Conservation (phyloP, 2,113 vertebrate genomes). For the Microtus oregoni region DNA sequence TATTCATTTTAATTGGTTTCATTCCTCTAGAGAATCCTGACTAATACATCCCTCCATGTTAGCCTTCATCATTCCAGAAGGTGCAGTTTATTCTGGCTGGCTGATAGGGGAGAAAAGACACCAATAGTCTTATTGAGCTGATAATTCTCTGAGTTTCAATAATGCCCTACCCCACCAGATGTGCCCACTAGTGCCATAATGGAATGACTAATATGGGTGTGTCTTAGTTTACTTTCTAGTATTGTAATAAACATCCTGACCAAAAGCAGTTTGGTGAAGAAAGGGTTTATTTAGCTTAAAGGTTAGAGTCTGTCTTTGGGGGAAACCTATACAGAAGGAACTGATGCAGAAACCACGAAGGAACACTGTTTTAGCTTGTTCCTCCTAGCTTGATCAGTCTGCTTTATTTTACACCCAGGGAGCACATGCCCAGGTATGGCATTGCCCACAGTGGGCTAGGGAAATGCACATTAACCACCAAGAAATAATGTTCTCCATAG, state of each 20-base stretch:
- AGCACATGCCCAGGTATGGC: neutral
- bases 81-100: neutral
- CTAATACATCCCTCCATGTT: neutral
- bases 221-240: neutral
- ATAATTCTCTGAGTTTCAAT: neutral
- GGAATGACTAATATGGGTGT: neutral
- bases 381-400: neutral
- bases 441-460: neutral
- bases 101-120: neutral
- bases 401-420: neutral
- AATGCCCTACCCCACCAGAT: neutral
- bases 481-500: neutral
- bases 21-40: neutral
- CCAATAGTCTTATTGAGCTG: neutral
- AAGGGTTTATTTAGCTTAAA: neutral
- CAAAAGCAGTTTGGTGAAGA: neutral
- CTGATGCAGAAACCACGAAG: neutral
- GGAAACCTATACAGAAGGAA: neutral
- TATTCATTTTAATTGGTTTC: neutral
- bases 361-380: neutral
- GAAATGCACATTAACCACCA: neutral
- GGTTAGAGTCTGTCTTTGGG: neutral
- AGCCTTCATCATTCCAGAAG: neutral
- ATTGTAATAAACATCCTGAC: neutral
- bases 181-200: no score